Conservation (phyloP, 2,888 invertebrate species). For the Pasiphila rectangulata region DNA sequence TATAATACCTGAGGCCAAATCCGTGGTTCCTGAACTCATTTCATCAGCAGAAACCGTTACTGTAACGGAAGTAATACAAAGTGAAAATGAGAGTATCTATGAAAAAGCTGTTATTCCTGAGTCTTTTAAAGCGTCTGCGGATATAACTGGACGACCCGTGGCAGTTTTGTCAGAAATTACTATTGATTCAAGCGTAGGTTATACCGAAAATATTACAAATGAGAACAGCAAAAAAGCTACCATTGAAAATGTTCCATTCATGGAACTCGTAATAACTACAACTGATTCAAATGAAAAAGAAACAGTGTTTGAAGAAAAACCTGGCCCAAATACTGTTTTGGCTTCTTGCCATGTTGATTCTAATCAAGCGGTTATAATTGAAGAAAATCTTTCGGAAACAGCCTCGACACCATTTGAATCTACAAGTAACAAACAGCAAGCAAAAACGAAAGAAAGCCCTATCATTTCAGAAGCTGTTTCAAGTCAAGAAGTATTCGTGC, state of each 20-base stretch:
- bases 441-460: constrained; percentile 58
- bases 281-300: constrained; percentile 82
- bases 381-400: constrained; percentile 73
- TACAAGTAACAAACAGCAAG: constrained; percentile 42
- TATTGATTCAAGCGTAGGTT: constrained; percentile 60
- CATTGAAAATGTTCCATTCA: constrained; percentile 74
- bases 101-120: constrained; percentile 34
- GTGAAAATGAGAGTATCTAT: constrained; percentile 65
- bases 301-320: constrained; percentile 40
- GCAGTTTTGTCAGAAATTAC: constrained; percentile 75
- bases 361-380: constrained; percentile 73
- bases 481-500: constrained; percentile 77
- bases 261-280: constrained; percentile 78
- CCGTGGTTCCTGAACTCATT: constrained; percentile 51
- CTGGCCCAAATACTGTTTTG: constrained; percentile 38
- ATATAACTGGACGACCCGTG: constrained; percentile 72
- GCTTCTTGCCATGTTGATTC: constrained; percentile 53
- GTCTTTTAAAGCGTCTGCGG: constrained; percentile 58
- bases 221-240: constrained; percentile 61
- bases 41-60: constrained; percentile 49
- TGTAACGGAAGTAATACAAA: constrained; percentile 57
- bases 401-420: constrained; percentile 57
- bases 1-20: constrained; percentile 47
- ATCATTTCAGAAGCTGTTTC: constrained; percentile 81
- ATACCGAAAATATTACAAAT: constrained; percentile 29